A percentile compares a stretch with the other conserved stretches of the same genome.
Evolutionary conservation across 2,888 invertebrate genomes (phyloP).

Genomic region (Eubasilissa splendida): DNA sequence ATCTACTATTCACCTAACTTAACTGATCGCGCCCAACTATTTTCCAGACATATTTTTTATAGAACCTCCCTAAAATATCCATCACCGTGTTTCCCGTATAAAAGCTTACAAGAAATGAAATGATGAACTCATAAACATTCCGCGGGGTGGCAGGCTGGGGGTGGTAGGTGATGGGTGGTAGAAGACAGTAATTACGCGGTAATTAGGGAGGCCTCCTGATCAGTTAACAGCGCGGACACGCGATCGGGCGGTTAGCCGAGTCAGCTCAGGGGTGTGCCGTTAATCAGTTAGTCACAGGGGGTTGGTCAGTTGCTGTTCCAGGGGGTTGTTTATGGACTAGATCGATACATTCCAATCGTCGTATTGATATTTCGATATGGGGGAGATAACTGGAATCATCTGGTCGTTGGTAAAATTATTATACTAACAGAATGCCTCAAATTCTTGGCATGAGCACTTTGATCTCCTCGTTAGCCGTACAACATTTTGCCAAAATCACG

Average conservation of each 20-base stretch:
- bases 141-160: not conserved
- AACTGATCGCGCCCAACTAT: too few relatives aligned
- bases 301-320: not conserved
- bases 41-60: too few relatives aligned
- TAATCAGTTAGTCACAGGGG: constrained; percentile 32
- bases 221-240: constrained; percentile 11
- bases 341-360: not conserved
- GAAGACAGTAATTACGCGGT: not conserved
- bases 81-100: too few relatives aligned
- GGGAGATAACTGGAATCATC: too few relatives aligned
- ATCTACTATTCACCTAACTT: too few relatives aligned
- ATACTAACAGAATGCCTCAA: too few relatives aligned
- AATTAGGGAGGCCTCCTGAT: constrained; percentile 13
- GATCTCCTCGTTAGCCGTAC: too few relatives aligned
- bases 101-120: not conserved
- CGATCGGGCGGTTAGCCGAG: constrained; percentile 33
- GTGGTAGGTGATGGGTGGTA: too few relatives aligned
- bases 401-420: too few relatives aligned
- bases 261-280: not conserved
- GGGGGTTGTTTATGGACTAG: not conserved
- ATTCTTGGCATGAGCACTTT: too few relatives aligned
- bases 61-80: too few relatives aligned
- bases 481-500: too few relatives aligned
- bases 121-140: not conserved
- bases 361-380: not conserved